phyloP scores from a whole-genome alignment of 2,113 vertebrate genomes.

The Atrichornis clamosus region DNA sequence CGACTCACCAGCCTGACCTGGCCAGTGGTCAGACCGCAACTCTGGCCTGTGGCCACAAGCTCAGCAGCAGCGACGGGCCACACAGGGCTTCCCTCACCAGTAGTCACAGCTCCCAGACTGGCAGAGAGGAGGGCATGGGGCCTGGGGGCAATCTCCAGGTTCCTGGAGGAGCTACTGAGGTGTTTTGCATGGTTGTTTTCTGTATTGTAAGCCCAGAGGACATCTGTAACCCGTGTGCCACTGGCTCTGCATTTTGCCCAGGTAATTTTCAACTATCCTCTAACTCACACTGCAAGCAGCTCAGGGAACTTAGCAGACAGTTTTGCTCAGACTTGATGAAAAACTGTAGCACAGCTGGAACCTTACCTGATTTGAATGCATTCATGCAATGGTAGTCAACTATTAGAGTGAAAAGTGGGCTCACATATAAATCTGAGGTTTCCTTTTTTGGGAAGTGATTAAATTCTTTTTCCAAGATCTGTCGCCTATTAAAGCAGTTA shows the following conservation, averaged over 20 bases:
- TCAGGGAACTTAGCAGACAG: not conserved
- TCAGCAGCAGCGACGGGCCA: fast-evolving
- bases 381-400: not conserved
- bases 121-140: fast-evolving
- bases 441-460: not conserved
- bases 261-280: not conserved
- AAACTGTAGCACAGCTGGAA: not conserved
- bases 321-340: not conserved
- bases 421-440: not conserved
- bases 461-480: not conserved
- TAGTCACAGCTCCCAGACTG: not conserved
- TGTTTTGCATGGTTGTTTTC: not conserved
- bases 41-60: not conserved
- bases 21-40: fast-evolving
- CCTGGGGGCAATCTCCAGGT: not conserved
- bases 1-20: not conserved
- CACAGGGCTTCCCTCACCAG: fast-evolving
- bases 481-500: not conserved
- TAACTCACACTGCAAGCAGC: not conserved
- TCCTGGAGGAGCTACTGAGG: not conserved
- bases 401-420: not conserved
- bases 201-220: not conserved
- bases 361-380: not conserved
- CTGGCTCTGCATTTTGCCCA: not conserved
- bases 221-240: not conserved